Conservation (phyloP, 2,113 vertebrate genomes). For the Nansenia antarctica region DNA sequence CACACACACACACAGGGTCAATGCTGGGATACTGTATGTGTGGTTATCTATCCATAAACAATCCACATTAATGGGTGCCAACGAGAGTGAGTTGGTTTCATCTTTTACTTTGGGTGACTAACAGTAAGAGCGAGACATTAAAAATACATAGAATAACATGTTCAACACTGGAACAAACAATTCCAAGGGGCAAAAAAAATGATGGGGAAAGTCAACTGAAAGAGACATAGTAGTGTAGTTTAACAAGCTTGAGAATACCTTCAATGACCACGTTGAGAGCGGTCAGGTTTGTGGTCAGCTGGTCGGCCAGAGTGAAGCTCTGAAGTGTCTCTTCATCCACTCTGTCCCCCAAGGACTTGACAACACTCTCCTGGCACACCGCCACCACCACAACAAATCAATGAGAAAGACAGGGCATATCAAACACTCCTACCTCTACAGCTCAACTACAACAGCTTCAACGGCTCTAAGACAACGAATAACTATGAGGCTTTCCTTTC, state of each 20-base stretch:
- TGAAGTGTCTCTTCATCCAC: conserved; percentile 78
- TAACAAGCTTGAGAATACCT: conserved; percentile 72
- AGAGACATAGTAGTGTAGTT: neutral
- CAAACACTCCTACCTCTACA: neutral
- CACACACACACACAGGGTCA: conserved; percentile 3
- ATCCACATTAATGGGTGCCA: neutral
- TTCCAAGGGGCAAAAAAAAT: neutral
- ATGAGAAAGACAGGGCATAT: neutral
- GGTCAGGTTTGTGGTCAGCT: conserved; percentile 78
- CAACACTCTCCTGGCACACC: conserved; percentile 75
- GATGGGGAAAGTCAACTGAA: neutral
- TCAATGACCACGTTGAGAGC: conserved; percentile 80
- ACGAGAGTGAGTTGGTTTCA: neutral
- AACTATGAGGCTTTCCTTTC: neutral
- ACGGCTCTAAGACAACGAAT: neutral
- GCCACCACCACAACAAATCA: conserved; percentile 52
- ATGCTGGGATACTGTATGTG: neutral
- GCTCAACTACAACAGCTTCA: neutral
- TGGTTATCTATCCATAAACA: neutral
- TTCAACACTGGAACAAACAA: too few relatives aligned
- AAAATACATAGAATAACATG: neutral
- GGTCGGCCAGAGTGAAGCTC: conserved; percentile 75
- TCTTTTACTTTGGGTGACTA: too few relatives aligned
- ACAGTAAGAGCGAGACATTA: neutral
- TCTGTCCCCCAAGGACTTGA: conserved; percentile 65